These are phyloP conservation scores for Drosophila neocordata DNA, from an alignment of 1,140 invertebrate genomes.

Conservation along the genomic window DNA sequence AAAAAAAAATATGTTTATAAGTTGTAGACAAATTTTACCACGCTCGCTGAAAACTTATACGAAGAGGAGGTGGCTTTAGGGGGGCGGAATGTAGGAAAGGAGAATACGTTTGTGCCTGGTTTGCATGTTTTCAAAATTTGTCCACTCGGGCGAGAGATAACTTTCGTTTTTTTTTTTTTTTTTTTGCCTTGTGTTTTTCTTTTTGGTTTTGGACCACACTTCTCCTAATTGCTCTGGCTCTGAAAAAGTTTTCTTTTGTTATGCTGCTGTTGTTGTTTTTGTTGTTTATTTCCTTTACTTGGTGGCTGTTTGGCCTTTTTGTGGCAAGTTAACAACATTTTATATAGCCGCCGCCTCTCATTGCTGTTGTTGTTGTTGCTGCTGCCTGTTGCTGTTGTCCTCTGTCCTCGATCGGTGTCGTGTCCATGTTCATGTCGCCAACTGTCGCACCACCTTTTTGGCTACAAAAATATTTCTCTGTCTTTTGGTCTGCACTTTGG, in stretches of 20 bases:
- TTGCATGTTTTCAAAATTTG: slow-evolving; percentile 70
- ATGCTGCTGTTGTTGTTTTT: not conserved
- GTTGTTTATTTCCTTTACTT: not conserved
- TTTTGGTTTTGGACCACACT: slow-evolving; percentile 39
- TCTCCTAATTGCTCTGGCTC: slow-evolving; percentile 68
- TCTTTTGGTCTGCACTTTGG: slow-evolving; percentile 14
- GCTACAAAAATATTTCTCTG: slow-evolving; percentile 21
- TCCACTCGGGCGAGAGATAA: slow-evolving; percentile 52
- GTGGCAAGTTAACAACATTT: slow-evolving; percentile 6
- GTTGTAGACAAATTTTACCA: slow-evolving; percentile 66
- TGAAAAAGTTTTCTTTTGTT: slow-evolving; percentile 25
- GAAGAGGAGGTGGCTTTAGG: slow-evolving; percentile 6
- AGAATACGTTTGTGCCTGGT: slow-evolving; percentile 26
- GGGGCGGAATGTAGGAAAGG: not conserved
- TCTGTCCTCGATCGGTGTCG: slow-evolving; percentile 33
- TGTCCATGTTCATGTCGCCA: slow-evolving; percentile 53
- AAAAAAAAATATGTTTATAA: slow-evolving; percentile 45
- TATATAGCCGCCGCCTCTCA: not conserved
- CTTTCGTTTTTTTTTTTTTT: slow-evolving; percentile 49
- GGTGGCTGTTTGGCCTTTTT: slow-evolving; percentile 21
- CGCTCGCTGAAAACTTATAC: slow-evolving; percentile 6
- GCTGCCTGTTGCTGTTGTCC: slow-evolving; percentile 1
- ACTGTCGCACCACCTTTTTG: slow-evolving; percentile 43
- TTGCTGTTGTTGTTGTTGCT: not conserved
- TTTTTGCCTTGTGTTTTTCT: not conserved